Evolutionary conservation across 2,888 invertebrate species (phyloP), one percentile per base, ranked within the genome.

Genomic region (Apamea sordens): DNA sequence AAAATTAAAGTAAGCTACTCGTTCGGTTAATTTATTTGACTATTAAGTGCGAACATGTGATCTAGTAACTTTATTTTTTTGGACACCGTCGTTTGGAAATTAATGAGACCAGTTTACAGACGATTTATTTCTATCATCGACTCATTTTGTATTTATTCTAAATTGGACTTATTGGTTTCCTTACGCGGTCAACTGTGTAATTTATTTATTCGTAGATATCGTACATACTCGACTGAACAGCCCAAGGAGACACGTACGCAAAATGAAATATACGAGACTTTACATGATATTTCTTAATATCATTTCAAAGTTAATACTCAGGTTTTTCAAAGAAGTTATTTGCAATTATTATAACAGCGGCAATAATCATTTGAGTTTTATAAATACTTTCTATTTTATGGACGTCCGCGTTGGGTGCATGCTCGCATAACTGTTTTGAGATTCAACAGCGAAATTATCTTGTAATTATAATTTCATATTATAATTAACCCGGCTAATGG

Each of bases 1-100:
- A 93, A 95, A 95, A 95, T 94, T 93, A 93, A 94, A 94, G 93
- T 95, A 93, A 94, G 93, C 94, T 94, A 93, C 92, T 94, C 93
- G 93, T 92, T 93, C 91, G 91, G 93, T 94, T 96, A 95, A 96
- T 96, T 96, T 96, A 96, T 96, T 96, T 95, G 95, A 94, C 95
- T 95, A 94, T 96, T 96, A 95, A 96, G 95, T 95, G 95, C 94
- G 94, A 95, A 96, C 95, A 95, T 96, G 96, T 96, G 95, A 96
- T 96, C 95, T 95, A 95, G 95, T 94, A 93, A 94, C 92, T 93
- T 95, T 94, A 93, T 94, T 94, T 94, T 95, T 93, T 93, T 95
- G 92, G 92, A 96, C 96, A 91, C 96, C 94, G 96, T 93, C 95
- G 95, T 94, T 93, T 77, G 96, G 95, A 96, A 94, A 95, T 95